Base-by-base conservation (phyloP, 2,888 invertebrate genomes). In the Tipula lateralis region DNA sequence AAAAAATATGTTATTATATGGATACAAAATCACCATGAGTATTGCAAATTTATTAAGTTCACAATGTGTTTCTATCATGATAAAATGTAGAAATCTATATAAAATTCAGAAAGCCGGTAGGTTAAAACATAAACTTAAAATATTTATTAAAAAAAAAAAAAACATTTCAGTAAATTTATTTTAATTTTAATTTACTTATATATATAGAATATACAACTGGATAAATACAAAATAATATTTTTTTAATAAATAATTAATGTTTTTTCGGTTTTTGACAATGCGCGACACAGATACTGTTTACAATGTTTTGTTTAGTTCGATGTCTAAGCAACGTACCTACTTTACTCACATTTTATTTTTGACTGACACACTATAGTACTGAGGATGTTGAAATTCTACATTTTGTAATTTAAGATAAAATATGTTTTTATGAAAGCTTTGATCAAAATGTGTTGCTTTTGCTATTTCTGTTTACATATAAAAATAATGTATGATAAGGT, bases 21-120 rank as follows among this genome's bases (percentile, higher is more conserved):
- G 66, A 66, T 66, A 9, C 66, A 66, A 66, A 66, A 66, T 24
- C 66, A 66, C 66, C 66, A 66, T 66, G 66, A 66, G 66, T 66
- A 66, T 66, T 66, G 66, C 66, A 66, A 66, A 66, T 66, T 66
- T 66, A 66, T 66, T 66, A 66, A 24, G 66, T 66, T 66, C 66
- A 66, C 66, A 66, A 66, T 66, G 50, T 19, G 66, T 66, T 66
- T 66, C 66, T 66, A 66, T 66, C 66, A 66, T 66, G 66, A 19
- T 66, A 66, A 19, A 24, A 24, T 66, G 66, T 66, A 66, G 66
- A 66, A 66, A 66, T 66, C 66, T 66, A 66, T 66, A 66, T 66
- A 66, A 66, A 19, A 19, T 66, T 66, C n/a, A 66, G 66, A 66
- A 66, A 66, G 66, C 66, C 66, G 66, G 66, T 66, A 66, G 66